Base-by-base conservation (phyloP, 2,888 invertebrate genomes). In the Sturmia bella region DNA sequence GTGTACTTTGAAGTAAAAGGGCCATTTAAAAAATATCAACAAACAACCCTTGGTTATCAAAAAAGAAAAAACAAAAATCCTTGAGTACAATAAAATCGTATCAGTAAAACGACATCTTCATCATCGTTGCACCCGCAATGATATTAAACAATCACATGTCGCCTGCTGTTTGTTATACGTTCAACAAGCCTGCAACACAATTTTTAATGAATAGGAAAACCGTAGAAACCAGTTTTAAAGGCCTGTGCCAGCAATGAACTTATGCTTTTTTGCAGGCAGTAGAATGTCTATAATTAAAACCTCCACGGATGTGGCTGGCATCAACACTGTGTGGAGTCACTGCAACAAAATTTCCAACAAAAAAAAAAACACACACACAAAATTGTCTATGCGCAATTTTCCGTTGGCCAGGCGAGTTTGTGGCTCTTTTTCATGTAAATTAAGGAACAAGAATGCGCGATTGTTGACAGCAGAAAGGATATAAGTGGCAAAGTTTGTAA, bases 151-250 rank as follows among this genome's bases (percentile, higher is more conserved):
- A 72, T 41, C 27, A n/a, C 21, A 17, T 32, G 70, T 48, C 11
- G 39, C 21, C 37, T n/a, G 64, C 45, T 56, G 41, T 43, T 64
- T 56, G 41, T 43, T 64, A 11, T 17, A 63, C 41, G 69, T 48
- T 56, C 64, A 57, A 43, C 50, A 70, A 72, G 21, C 50, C 43
- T 57, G 4, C 17, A 70, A 39, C 52, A 56, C 57, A 39, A 63
- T 70, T 70, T 57, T 70, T 70, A 77, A 77, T 77, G 69, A 77
- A 77, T 77, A 37, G 63, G 48, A 63, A 77, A 63, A 45, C 63
- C 54, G 19, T 39, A 56, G 52, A 1, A 45, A 54, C 27, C 39
- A 50, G 2, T n/a, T 19, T 13, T 19, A 21, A 17, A 45, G 43
- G 17, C 52, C 1, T 52, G 15, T 5, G 45, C 13, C 39, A 56